Evolutionary conservation across 2,797 vertebrate genomes (phyloP), one percentile per base, ranked within the genome.

Genomic region (Eleutherodactylus coqui): DNA sequence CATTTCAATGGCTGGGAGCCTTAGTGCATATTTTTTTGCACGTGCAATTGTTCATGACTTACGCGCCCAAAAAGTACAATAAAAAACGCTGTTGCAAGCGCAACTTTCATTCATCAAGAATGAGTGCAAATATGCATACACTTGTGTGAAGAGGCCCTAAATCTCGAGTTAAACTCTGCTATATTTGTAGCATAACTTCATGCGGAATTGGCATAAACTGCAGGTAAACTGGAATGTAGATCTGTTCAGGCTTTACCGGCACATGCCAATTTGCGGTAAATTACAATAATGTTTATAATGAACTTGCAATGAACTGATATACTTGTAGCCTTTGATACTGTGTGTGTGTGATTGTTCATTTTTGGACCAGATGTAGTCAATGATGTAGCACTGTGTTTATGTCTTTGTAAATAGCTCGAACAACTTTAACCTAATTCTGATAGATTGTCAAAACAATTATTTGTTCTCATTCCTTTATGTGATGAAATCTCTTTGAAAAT

Each of bases 231-330:
- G 75, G 47, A 86, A 55, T 58, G n/a, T 27, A 51, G 29, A 38
- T 75, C 70, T 43, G 82, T 41, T 47, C 17, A 53, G 53, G 7
- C 41, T 75, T 75, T 67, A 41, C 38, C 43, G 24, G 24, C 69
- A 43, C 64, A 64, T 75, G 34, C 16, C 67, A 70, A 69, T 62
- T 83, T 62, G 38, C 55, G 84, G 86, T 79, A 67, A 58, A 87
- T 80, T 84, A 67, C 77, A 87, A 79, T 80, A 87, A 87, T 87
- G 86, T 87, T 87, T 87, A 84, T 84, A 83, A 87, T 87, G 86
- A 87, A 87, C 86, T 87, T 84, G 76, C 86, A 81, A 69, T 87
- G 86, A 87, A 87, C 86, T 84, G 82, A 69, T 72, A 64, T 87
- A 84, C 84, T 84, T 87, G 64, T 73, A 84, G 86, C 32, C 77